Percentiles rank a stretch among this genome's conserved stretches.
Evolutionary conservation across 2,113 vertebrate species (phyloP).

Genomic region (Microcebus lehilahytsara): DNA sequence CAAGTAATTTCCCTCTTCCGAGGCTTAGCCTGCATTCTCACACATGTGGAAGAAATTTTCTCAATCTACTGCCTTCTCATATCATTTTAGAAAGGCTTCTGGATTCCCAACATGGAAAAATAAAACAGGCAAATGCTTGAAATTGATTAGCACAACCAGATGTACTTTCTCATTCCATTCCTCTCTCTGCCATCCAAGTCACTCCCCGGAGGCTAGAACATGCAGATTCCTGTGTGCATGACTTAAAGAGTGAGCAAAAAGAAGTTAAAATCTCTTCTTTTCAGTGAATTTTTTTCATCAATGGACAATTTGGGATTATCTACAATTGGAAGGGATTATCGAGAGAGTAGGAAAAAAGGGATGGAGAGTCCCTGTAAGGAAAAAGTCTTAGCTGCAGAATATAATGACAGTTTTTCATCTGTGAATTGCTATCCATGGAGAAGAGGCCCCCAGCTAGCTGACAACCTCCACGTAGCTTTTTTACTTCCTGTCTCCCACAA

Average conservation of each 20-base stretch:
- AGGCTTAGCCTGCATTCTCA: background rate
- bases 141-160: background rate
- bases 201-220: background rate
- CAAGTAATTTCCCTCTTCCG: background rate
- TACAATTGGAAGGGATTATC: background rate
- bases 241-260: too few species aligned
- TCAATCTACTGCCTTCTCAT: background rate
- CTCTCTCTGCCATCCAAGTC: background rate
- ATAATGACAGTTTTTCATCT: accelerated
- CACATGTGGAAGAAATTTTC: background rate
- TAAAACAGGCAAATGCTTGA: background rate
- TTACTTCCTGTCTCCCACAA: background rate
- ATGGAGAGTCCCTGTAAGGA: accelerated
- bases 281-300: background rate
- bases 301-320: background rate
- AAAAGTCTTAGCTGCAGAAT: background rate
- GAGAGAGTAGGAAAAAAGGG: background rate
- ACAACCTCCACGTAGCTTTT: background rate
- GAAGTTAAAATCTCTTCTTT: background rate
- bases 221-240: background rate
- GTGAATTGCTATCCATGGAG: accelerated
- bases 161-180: accelerated
- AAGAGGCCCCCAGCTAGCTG: accelerated
- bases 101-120: background rate
- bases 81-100: background rate